These are phyloP conservation scores for Drosophila miranda DNA, from an alignment of 1,140 invertebrate genomes.

Conservation along the genomic window DNA sequence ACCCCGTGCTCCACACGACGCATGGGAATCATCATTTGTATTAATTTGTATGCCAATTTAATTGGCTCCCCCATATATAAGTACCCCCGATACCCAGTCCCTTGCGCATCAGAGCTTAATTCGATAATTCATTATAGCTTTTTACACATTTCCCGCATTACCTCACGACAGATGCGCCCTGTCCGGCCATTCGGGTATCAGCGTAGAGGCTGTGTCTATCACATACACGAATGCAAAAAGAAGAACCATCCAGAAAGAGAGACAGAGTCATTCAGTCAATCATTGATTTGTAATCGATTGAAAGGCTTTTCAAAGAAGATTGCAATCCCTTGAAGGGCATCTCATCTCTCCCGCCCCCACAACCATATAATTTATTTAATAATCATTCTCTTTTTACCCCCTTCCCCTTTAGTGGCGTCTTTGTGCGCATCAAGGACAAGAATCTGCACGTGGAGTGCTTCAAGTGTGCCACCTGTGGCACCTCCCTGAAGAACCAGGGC, in stretches of 20 bases:
- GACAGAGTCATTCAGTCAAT: slow-evolving; percentile 22
- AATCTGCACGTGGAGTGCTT: slow-evolving; percentile 98
- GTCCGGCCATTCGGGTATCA: slow-evolving; percentile 7
- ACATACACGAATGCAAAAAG: slow-evolving; percentile 44
- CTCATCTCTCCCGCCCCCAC: background rate
- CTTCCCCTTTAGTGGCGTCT: slow-evolving; percentile 90
- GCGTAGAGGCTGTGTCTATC: slow-evolving; percentile 1
- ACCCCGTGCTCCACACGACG: background rate
- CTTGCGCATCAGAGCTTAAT: slow-evolving; percentile 60
- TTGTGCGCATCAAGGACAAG: slow-evolving; percentile 97
- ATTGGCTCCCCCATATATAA: slow-evolving; percentile 51
- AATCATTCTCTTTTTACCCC: background rate
- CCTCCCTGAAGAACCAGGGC: slow-evolving; percentile 97
- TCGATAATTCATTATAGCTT: slow-evolving; percentile 70
- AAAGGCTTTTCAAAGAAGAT: background rate
- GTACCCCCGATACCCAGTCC: too few relatives aligned
- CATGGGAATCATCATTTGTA: slow-evolving; percentile 67
- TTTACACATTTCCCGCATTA: slow-evolving; percentile 56
- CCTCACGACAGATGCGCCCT: slow-evolving; percentile 12
- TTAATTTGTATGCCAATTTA: slow-evolving; percentile 77
- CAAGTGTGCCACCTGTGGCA: slow-evolving; percentile 97
- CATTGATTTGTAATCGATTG: slow-evolving; percentile 11
- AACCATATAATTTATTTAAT: background rate
- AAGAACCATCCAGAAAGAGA: slow-evolving; percentile 9
- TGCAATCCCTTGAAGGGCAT: slow-evolving; percentile 4